Percentiles rank a stretch among this genome's conserved stretches.
Evolutionary conservation across 92 coral and sea anemone species (phyloP).

Genomic region (Ricordea florida): DNA sequence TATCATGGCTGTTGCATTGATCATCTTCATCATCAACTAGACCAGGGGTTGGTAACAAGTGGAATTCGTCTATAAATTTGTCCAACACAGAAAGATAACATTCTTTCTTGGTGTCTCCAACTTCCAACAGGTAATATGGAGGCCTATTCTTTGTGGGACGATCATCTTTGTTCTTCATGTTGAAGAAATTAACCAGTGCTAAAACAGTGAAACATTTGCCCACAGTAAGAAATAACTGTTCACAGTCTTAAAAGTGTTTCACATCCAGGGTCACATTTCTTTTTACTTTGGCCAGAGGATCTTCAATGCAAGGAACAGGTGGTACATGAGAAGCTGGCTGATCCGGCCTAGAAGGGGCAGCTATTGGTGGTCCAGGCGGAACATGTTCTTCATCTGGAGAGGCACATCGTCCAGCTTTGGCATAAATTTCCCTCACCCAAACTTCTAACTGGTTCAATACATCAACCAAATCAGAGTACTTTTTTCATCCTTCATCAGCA

Average conservation of each 20-base stretch:
- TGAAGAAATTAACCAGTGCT: slow-evolving; percentile 38
- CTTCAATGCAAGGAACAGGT: slow-evolving; percentile 21
- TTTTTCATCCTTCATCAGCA: slow-evolving; percentile 61
- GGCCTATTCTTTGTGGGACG: not conserved
- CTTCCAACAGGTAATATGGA: slow-evolving; percentile 4
- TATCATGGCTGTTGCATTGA: too few species aligned
- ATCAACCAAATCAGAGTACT: slow-evolving; percentile 56
- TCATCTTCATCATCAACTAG: too few species aligned
- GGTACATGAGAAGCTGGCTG: slow-evolving; percentile 48
- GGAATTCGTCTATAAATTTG: slow-evolving; percentile 1
- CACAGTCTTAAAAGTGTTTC: slow-evolving; percentile 57
- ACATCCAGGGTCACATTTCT: slow-evolving; percentile 39
- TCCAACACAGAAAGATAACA: not conserved
- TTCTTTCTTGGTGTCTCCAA: slow-evolving; percentile 36
- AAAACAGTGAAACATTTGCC: slow-evolving; percentile 36
- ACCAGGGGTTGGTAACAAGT: too few species aligned
- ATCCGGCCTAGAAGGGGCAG: slow-evolving; percentile 55
- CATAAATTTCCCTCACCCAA: slow-evolving; percentile 55
- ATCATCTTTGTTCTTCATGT: not conserved
- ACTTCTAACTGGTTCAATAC: slow-evolving; percentile 55
- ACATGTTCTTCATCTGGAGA: slow-evolving; percentile 20
- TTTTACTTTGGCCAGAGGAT: slow-evolving; percentile 39
- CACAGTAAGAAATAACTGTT: slow-evolving; percentile 33
- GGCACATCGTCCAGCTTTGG: slow-evolving; percentile 54
- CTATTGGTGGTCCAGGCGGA: slow-evolving; percentile 20